These are phyloP conservation scores for Stomatorhinus walkeri DNA, from an alignment of 2,797 vertebrate species.

Conservation along the genomic window DNA sequence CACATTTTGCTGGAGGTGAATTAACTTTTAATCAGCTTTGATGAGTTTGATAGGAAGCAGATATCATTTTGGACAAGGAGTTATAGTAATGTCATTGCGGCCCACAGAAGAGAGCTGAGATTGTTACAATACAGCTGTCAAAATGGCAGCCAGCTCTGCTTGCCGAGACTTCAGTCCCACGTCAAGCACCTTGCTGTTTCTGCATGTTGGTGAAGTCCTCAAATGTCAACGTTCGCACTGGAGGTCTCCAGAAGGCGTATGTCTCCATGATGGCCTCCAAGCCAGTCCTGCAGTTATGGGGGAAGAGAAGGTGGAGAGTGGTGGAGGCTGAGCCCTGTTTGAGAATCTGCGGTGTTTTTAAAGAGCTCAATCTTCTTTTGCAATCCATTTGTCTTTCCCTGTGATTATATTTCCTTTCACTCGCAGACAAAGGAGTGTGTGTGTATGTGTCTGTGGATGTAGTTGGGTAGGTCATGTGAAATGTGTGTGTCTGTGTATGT, in stretches of 20 bases:
- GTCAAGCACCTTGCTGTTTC: conserved; percentile 79
- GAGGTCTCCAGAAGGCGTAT: conserved; percentile 98
- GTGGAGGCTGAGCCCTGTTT: conserved; percentile 34
- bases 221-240: conserved; percentile 93
- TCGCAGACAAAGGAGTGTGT: not conserved
- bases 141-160: not conserved
- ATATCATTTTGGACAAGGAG: not conserved
- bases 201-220: conserved; percentile 99
- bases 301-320: conserved; percentile 49
- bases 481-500: not conserved
- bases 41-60: conserved; percentile 31
- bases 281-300: conserved; percentile 68
- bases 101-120: not conserved
- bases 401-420: not conserved
- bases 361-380: conserved; percentile 19
- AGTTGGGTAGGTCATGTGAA: not conserved
- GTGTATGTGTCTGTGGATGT: not conserved
- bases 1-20: conserved; percentile 38
- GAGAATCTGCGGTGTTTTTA: conserved; percentile 69
- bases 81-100: not conserved
- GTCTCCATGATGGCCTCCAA: conserved; percentile 99
- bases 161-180: not conserved
- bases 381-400: not conserved
- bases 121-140: not conserved
- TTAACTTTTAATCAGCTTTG: conserved; percentile 50